Conservation (phyloP, 37 sponge, comb jelly and placozoan species). For the Oopsacas minuta region DNA sequence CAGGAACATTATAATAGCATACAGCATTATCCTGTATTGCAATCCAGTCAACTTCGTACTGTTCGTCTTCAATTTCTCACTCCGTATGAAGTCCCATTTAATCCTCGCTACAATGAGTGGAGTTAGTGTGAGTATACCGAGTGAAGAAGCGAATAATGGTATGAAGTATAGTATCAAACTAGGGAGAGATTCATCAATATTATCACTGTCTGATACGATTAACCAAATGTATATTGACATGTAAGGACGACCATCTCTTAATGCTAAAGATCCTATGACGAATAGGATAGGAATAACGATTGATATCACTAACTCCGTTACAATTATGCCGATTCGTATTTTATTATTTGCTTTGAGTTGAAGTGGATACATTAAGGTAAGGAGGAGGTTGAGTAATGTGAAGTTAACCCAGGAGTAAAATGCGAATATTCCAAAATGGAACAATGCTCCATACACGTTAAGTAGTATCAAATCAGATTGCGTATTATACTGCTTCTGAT, state of each 20-base stretch:
- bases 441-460: background rate
- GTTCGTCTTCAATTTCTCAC: background rate
- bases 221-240: background rate
- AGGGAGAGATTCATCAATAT: background rate
- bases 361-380: background rate
- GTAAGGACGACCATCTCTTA: background rate
- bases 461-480: background rate
- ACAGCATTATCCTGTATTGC: background rate
- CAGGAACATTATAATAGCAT: background rate
- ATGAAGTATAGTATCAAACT: background rate
- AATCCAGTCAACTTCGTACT: background rate
- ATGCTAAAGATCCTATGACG: background rate
- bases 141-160: background rate
- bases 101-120: background rate
- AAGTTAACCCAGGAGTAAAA: conserved; percentile 3
- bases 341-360: background rate
- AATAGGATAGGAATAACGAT: background rate
- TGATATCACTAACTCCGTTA: background rate
- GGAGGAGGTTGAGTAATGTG: background rate
- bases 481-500: background rate
- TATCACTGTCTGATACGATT: background rate
- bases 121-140: background rate
- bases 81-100: background rate
- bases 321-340: background rate
- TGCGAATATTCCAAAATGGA: background rate